Evolutionary conservation across 2,113 vertebrate genomes (phyloP).

Genomic region (Lasiurus cinereus): DNA sequence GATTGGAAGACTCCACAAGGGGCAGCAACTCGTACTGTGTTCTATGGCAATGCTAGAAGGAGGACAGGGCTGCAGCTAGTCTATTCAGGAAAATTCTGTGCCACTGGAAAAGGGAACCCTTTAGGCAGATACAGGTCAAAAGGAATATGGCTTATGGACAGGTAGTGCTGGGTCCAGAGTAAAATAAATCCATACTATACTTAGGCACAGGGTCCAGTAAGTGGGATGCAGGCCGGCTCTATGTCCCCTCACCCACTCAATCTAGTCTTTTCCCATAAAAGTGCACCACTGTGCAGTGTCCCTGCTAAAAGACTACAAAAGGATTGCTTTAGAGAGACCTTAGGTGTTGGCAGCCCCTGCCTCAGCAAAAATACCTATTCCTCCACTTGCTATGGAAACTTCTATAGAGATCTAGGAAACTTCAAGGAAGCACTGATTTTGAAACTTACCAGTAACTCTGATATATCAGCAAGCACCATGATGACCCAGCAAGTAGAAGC

Average conservation of each 20-base stretch:
- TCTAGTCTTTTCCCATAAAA: not conserved
- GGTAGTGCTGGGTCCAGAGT: not conserved
- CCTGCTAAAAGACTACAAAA: not conserved
- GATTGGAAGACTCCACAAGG: not conserved
- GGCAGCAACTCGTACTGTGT: not conserved
- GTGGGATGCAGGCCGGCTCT: not conserved
- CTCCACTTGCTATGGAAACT: not conserved
- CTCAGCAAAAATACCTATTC: not conserved
- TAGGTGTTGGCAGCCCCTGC: no score
- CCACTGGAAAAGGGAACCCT: not conserved
- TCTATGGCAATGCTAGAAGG: not conserved
- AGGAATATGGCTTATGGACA: not conserved
- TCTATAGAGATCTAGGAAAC: not conserved
- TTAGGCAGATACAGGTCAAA: not conserved
- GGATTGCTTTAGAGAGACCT: not conserved
- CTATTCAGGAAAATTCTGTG: not conserved
- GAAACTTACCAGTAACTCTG: not conserved
- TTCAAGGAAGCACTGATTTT: not conserved
- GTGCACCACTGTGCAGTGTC: not conserved
- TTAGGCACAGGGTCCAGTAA: not conserved
- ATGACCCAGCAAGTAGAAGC: not conserved
- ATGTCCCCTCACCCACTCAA: accelerated
- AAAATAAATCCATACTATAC: not conserved
- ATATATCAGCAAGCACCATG: not conserved
- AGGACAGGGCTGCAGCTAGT: not conserved